Percentiles rank a stretch among this genome's conserved stretches.
Conservation (phyloP, 2,797 vertebrate genomes). For the Spea hammondii region DNA sequence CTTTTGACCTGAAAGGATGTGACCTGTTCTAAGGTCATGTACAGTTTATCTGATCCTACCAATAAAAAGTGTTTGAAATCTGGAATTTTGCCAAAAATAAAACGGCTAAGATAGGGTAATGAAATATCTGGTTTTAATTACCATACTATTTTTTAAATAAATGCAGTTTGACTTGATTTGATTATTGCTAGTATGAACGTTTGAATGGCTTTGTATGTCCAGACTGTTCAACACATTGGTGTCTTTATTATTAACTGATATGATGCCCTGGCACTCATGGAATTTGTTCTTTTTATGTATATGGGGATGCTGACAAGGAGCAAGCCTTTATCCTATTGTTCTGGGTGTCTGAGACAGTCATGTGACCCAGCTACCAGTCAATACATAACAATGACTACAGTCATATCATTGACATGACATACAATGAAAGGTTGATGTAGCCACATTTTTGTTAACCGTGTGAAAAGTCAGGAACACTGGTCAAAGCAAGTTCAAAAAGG, state of each 20-base stretch:
- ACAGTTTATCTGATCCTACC: neutral
- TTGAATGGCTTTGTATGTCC: too few relatives aligned
- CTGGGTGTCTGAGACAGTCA: slow-evolving; percentile 58
- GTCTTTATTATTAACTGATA: neutral
- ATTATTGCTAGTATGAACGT: too few relatives aligned
- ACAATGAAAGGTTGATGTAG: slow-evolving; percentile 60
- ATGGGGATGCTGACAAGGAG: slow-evolving; percentile 57
- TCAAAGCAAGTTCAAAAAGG: slow-evolving; percentile 19
- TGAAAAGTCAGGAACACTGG: slow-evolving; percentile 53
- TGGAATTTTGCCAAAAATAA: neutral
- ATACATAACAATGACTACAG: slow-evolving; percentile 57
- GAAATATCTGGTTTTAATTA: too few relatives aligned
- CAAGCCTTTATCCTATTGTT: slow-evolving; percentile 57
- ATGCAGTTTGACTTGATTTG: too few relatives aligned
- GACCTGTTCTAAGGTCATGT: slow-evolving; percentile 36
- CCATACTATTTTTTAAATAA: too few relatives aligned
- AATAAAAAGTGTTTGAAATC: neutral
- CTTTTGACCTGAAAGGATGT: slow-evolving; percentile 15
- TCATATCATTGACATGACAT: slow-evolving; percentile 34
- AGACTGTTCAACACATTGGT: too few relatives aligned
- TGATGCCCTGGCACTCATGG: neutral
- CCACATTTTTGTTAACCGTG: slow-evolving; percentile 59
- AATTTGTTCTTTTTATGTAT: neutral
- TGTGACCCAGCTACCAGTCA: slow-evolving; percentile 40
- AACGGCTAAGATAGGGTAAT: neutral